A percentile compares a stretch with the other conserved stretches of the same genome.
Conservation (phyloP, 2,113 vertebrate genomes). For the Synodontis membranacea region DNA sequence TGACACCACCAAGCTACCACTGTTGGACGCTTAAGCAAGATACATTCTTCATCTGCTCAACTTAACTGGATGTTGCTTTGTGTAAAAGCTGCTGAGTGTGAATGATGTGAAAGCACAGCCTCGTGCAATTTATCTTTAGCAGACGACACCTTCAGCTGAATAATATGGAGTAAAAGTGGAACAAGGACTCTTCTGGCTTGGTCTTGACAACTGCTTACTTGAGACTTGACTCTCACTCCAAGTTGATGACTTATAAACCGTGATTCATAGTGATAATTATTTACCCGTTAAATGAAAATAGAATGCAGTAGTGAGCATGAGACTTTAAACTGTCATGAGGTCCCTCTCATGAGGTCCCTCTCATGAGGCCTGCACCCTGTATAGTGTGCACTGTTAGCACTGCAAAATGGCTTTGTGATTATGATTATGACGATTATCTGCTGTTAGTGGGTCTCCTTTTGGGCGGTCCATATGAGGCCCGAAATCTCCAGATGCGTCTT, state of each 20-base stretch:
- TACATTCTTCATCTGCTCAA: neutral
- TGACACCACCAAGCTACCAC: neutral
- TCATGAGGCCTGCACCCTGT: neutral
- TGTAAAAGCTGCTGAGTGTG: neutral
- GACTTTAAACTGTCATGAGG: neutral
- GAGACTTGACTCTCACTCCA: neutral
- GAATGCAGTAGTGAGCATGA: neutral
- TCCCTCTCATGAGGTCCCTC: too few species aligned
- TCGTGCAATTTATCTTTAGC: neutral
- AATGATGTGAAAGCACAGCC: neutral
- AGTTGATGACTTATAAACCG: neutral
- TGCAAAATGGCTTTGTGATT: neutral
- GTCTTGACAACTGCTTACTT: neutral
- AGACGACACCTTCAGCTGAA: neutral
- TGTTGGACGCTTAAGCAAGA: neutral
- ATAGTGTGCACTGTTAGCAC: neutral
- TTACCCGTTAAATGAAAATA: neutral
- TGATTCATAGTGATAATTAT: neutral
- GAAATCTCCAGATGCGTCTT: constrained; percentile 56
- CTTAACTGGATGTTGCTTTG: neutral
- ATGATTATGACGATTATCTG: neutral
- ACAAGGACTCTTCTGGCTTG: neutral
- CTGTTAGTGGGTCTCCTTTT: constrained; percentile 52
- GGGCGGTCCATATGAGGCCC: constrained; percentile 67
- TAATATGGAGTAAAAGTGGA: neutral